phyloP scores from a whole-genome alignment of 2,113 vertebrate species.

The Aythya baeri region DNA sequence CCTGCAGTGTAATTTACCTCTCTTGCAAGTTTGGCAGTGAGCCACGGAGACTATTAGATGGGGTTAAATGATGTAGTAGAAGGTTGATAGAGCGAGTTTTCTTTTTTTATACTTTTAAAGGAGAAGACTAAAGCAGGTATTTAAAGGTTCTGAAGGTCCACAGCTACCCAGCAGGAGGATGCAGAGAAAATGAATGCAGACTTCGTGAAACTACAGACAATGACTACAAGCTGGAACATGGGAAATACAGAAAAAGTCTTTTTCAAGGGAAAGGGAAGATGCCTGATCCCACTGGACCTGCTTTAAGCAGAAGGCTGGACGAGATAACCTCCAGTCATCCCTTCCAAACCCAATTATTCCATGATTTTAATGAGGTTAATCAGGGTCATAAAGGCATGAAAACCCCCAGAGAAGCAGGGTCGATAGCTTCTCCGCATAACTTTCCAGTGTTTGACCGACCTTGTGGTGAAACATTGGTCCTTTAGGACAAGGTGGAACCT shows the following conservation, averaged over 20 bases:
- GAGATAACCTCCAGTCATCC: background rate
- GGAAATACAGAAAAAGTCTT: background rate
- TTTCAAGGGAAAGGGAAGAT: background rate
- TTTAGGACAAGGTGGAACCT: background rate
- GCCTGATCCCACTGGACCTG: background rate
- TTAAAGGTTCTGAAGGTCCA: background rate
- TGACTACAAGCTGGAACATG: background rate
- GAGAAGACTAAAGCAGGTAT: background rate
- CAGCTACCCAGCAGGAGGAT: background rate
- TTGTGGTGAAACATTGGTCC: background rate
- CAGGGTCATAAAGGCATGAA: background rate
- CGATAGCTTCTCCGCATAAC: background rate
- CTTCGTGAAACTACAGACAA: background rate
- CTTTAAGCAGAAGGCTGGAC: background rate
- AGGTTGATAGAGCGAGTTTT: background rate
- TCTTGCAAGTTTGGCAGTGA: background rate
- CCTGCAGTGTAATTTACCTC: too few relatives aligned
- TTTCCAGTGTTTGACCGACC: background rate
- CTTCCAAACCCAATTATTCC: background rate
- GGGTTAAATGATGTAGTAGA: background rate
- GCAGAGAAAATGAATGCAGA: background rate
- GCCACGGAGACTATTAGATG: background rate
- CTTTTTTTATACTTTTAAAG: background rate
- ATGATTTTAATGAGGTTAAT: background rate
- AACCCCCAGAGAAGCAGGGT: background rate